These are phyloP conservation scores for Stenolophus ochropezus DNA, from an alignment of 2,888 invertebrate genomes.

Conservation along the genomic window DNA sequence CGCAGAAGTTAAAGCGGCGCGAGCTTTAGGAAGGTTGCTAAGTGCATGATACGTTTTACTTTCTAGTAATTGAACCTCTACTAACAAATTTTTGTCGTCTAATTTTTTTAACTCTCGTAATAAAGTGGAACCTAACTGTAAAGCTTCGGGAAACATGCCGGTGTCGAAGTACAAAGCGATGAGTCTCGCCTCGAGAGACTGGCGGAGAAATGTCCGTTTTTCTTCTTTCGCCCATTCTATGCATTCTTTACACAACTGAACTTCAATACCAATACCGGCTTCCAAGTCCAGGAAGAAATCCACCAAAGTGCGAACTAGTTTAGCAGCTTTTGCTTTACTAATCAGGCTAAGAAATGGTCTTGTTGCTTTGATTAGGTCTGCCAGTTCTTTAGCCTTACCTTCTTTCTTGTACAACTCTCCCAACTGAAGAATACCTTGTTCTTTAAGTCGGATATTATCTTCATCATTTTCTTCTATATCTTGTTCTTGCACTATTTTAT, in stretches of 20 bases:
- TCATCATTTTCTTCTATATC: constrained; percentile 89
- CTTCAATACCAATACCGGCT: constrained; percentile 96
- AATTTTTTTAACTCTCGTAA: constrained; percentile 97
- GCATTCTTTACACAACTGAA: constrained; percentile 95
- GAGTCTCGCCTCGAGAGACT: constrained; percentile 95
- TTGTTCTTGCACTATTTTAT: constrained; percentile 86
- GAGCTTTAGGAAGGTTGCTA: constrained; percentile 95
- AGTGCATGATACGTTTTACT: constrained; percentile 99
- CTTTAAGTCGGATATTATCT: constrained; percentile 92
- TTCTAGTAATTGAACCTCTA: constrained; percentile 98
- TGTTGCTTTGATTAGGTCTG: constrained; percentile 94
- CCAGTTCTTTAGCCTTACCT: constrained; percentile 93
- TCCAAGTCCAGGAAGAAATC: constrained; percentile 98
- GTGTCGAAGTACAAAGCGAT: constrained; percentile 97
- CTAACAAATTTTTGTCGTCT: constrained; percentile 98
- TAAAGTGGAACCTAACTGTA: constrained; percentile 88
- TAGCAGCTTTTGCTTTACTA: constrained; percentile 99
- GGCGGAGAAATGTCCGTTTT: constrained; percentile 96
- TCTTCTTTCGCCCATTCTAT: constrained; percentile 99
- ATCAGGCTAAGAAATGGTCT: constrained; percentile 95
- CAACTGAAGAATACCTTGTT: constrained; percentile 94
- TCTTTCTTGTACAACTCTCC: constrained; percentile 94
- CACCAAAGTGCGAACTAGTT: constrained; percentile 95
- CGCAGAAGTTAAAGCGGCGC: constrained; percentile 97
- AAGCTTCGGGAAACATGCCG: constrained; percentile 90